phyloP scores from a whole-genome alignment of 2,797 vertebrate species.

The Gadopsis marmoratus region DNA sequence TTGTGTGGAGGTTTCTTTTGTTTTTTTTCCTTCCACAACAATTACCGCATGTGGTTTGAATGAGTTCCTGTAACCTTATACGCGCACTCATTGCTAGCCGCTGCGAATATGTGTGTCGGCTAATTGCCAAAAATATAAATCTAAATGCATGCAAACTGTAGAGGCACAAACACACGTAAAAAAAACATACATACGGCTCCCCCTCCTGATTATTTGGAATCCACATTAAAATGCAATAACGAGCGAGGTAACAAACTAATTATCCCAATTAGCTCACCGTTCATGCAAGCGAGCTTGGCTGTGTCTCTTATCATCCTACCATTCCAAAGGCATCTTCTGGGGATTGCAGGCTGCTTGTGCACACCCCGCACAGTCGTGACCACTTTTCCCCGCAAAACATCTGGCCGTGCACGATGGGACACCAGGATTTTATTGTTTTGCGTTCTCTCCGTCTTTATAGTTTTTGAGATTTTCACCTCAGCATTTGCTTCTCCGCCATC shows the following conservation, averaged over 20 bases:
- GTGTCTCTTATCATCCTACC: conserved; percentile 57
- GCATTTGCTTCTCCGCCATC: conserved; percentile 38
- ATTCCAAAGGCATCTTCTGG: conserved; percentile 63
- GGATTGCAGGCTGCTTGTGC: conserved; percentile 50
- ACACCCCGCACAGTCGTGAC: conserved; percentile 53
- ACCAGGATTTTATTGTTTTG: conserved; percentile 6
- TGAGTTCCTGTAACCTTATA: conserved; percentile 21
- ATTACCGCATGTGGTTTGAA: neutral
- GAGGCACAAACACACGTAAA: conserved; percentile 17
- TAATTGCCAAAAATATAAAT: conserved; percentile 37
- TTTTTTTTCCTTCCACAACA: neutral
- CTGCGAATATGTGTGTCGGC: conserved; percentile 17
- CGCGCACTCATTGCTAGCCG: neutral
- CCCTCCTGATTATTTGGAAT: conserved; percentile 61
- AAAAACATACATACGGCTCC: conserved; percentile 31
- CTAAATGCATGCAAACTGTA: neutral
- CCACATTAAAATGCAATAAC: conserved; percentile 79
- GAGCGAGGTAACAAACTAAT: conserved; percentile 77
- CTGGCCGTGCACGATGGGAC: conserved; percentile 58
- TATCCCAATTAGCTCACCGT: conserved; percentile 79
- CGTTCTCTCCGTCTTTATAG: conserved; percentile 34
- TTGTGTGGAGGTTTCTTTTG: neutral
- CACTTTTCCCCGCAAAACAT: conserved; percentile 64
- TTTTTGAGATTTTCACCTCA: conserved; percentile 49
- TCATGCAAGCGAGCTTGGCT: conserved; percentile 67